phyloP scores from a whole-genome alignment of 53 echinoderm and acorn worm genomes.

The Apostichopus leukothele region DNA sequence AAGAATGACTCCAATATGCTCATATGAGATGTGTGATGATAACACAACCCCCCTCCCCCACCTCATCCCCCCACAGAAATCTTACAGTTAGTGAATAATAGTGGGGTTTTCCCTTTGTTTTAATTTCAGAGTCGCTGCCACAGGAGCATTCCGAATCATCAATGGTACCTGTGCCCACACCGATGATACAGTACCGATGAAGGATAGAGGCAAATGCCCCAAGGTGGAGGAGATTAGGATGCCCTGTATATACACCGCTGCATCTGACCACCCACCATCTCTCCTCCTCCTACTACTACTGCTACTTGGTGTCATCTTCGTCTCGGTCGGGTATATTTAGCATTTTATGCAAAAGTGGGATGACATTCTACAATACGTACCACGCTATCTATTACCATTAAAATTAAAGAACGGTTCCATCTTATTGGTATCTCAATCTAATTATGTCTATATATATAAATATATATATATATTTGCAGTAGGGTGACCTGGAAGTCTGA shows the following conservation, averaged over 20 bases:
- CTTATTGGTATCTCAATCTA: too few species aligned
- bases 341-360: background rate
- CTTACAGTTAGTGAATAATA: too few species aligned
- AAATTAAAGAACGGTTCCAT: too few species aligned
- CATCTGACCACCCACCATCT: background rate
- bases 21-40: too few species aligned
- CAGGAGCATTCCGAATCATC: slow-evolving; percentile 95
- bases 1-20: too few species aligned
- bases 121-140: slow-evolving; percentile 79
- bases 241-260: slow-evolving; percentile 12
- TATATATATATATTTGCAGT: background rate
- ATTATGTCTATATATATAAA: background rate
- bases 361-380: too few species aligned
- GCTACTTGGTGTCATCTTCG: background rate
- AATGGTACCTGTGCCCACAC: slow-evolving; percentile 96
- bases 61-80: too few species aligned
- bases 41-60: too few species aligned
- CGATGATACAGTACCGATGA: slow-evolving; percentile 76
- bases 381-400: too few species aligned
- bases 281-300: background rate
- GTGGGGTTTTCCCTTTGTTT: too few species aligned
- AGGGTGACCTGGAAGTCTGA: too few species aligned
- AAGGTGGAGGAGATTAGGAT: slow-evolving; percentile 23
- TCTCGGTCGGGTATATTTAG: background rate
- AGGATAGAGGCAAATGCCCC: slow-evolving; percentile 77